These are phyloP conservation scores for Agapornis canus DNA, from an alignment of 2,797 vertebrate genomes.

Conservation along the genomic window DNA sequence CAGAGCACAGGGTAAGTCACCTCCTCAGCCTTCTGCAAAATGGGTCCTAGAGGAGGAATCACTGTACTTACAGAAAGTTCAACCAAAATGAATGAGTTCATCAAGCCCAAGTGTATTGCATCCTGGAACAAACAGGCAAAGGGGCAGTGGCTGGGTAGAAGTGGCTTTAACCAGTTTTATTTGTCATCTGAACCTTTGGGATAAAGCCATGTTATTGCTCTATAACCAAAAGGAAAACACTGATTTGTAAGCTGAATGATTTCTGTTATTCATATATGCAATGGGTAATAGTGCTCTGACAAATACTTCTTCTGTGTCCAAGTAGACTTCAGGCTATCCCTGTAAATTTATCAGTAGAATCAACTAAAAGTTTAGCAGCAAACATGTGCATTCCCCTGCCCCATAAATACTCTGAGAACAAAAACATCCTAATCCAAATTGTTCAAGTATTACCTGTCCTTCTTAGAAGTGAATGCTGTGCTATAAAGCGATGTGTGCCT, in stretches of 20 bases:
- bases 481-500: neutral
- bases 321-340: neutral
- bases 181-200: neutral
- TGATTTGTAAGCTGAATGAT: neutral
- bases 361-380: neutral
- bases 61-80: neutral
- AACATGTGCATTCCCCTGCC: neutral
- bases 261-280: neutral
- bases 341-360: neutral
- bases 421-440: neutral
- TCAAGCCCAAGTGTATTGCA: neutral
- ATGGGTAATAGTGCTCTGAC: neutral
- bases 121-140: neutral
- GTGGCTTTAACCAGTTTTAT: neutral
- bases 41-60: neutral
- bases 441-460: neutral
- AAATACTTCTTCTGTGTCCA: neutral
- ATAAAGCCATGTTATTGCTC: neutral
- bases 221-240: neutral
- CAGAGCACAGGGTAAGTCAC: neutral
- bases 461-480: neutral
- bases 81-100: neutral
- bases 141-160: neutral
- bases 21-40: neutral
- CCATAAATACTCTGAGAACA: neutral